These are phyloP conservation scores for Phocoena phocoena DNA, from an alignment of 2,113 vertebrate genomes.

Conservation along the genomic window DNA sequence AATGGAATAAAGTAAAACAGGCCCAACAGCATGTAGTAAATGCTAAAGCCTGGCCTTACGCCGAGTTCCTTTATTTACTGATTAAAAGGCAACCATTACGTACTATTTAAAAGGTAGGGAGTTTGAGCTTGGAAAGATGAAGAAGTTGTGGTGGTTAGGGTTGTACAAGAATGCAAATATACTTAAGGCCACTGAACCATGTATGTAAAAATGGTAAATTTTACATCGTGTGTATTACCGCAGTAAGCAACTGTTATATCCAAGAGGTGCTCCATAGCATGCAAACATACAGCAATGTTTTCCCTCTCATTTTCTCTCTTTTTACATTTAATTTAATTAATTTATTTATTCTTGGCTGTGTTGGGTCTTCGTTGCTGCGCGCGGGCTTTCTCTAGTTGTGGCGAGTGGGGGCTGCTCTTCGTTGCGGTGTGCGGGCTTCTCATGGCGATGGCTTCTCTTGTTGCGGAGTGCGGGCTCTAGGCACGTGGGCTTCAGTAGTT, in stretches of 20 bases:
- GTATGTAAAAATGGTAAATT: neutral
- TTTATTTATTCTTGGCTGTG: no score
- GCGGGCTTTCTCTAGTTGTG: no score
- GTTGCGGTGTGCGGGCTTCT: rapidly evolving
- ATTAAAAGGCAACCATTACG: neutral
- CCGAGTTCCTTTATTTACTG: neutral
- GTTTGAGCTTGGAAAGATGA: neutral
- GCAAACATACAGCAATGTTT: no score
- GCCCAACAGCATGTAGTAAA: neutral
- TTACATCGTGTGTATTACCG: neutral
- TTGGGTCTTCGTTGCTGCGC: no score
- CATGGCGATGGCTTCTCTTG: no score
- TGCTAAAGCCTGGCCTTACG: neutral
- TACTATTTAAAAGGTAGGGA: neutral
- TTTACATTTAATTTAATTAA: no score
- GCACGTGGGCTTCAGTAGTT: no score
- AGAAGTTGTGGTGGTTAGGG: neutral
- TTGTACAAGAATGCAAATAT: neutral
- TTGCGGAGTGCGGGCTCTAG: no score
- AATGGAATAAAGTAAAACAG: neutral
- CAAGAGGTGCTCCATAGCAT: neutral
- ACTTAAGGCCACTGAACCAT: neutral
- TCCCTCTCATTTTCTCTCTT: neutral
- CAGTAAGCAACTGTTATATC: neutral
- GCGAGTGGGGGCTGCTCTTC: no score